Conservation (phyloP, 53 echinoderm and acorn worm genomes). For the Paracentrotus lividus region DNA sequence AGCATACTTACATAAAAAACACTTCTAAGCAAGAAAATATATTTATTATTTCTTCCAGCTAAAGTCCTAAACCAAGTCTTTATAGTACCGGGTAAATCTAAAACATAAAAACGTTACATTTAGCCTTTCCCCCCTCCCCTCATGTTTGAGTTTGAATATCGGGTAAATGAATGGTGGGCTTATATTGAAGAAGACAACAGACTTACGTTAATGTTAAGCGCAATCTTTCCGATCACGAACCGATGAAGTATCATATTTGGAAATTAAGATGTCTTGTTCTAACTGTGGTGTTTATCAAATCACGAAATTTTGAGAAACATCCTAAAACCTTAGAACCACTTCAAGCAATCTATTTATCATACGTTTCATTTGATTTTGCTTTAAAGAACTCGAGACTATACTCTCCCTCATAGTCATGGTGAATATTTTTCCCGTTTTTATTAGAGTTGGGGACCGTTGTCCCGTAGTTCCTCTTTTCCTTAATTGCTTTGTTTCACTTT, state of each 20-base stretch:
- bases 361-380: neutral
- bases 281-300: conserved; percentile 5
- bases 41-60: neutral
- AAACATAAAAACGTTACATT: neutral
- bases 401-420: no score
- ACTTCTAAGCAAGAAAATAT: neutral
- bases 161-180: neutral
- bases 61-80: neutral
- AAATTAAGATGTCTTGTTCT: neutral
- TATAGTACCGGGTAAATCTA: neutral
- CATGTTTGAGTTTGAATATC: neutral
- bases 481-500: neutral
- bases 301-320: neutral
- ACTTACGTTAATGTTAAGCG: conserved; percentile 22
- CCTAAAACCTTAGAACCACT: neutral
- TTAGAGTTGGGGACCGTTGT: no score
- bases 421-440: no score
- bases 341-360: neutral
- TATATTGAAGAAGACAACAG: conserved; percentile 24
- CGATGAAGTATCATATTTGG: conserved; percentile 20
- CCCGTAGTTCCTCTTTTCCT: no score
- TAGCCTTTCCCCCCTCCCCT: neutral
- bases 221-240: conserved; percentile 42
- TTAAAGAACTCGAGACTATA: no score
- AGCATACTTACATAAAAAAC: neutral